phyloP scores from a whole-genome alignment of 2,888 invertebrate species.

The Phytoseiulus persimilis region DNA sequence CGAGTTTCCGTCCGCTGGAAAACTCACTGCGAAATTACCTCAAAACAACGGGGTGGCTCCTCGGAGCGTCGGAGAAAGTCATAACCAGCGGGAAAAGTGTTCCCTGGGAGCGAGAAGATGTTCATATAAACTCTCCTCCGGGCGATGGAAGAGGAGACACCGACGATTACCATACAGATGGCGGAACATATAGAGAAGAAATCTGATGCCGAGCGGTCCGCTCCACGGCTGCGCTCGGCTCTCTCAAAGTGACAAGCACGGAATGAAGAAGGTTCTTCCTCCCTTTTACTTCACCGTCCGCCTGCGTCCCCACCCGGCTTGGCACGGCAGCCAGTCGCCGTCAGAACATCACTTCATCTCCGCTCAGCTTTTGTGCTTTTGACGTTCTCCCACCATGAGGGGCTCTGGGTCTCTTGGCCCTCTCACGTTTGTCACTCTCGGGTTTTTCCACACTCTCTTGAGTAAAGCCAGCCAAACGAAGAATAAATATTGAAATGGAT shows the following conservation, averaged over 20 bases:
- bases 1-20: no score
- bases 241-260: background rate
- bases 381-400: background rate
- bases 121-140: background rate
- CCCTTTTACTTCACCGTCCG: constrained; percentile 11
- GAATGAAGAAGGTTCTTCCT: background rate
- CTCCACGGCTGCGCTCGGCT: background rate
- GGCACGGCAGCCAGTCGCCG: constrained; percentile 5
- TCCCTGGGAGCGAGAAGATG: background rate
- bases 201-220: background rate
- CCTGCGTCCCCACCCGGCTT: constrained; percentile 15
- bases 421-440: constrained; percentile 36
- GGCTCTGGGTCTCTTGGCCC: background rate
- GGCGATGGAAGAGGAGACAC: background rate
- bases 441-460: constrained; percentile 37
- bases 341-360: constrained; percentile 28
- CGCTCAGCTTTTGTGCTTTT: background rate
- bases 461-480: background rate
- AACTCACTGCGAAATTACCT: no score
- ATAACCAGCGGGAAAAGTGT: background rate
- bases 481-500: background rate
- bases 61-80: background rate
- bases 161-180: background rate
- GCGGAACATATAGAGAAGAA: background rate
- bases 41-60: no score